phyloP scores from a whole-genome alignment of 2,113 vertebrate species.

The Muntiacus muntjak region DNA sequence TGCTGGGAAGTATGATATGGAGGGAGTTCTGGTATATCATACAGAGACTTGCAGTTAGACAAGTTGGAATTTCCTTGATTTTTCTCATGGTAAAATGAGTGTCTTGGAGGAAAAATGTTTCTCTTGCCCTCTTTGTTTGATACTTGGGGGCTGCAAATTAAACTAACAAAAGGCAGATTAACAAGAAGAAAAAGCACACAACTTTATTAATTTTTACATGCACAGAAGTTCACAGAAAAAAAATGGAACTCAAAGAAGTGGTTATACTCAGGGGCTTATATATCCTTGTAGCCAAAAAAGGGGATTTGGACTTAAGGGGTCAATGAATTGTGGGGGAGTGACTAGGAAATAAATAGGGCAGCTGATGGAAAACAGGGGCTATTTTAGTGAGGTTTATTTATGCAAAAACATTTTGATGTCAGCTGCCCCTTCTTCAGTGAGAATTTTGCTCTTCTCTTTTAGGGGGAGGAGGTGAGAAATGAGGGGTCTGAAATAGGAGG shows the following conservation, averaged over 20 bases:
- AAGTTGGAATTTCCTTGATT: background rate
- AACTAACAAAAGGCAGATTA: background rate
- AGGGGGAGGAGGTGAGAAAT: background rate
- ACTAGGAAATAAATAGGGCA: background rate
- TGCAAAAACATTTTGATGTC: background rate
- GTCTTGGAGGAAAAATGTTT: background rate
- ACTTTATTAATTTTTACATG: background rate
- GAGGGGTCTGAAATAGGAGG: background rate
- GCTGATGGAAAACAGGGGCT: background rate
- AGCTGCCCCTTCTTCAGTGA: background rate
- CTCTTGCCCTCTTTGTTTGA: background rate
- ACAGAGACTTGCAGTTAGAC: background rate
- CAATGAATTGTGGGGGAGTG: background rate
- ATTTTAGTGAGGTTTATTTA: background rate
- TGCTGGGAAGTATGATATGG: background rate
- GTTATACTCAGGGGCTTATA: background rate
- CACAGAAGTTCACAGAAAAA: background rate
- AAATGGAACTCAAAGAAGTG: background rate
- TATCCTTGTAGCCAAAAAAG: background rate
- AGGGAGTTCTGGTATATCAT: background rate
- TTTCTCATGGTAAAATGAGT: background rate
- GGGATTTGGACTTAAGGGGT: background rate
- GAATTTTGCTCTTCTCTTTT: background rate
- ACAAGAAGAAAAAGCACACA: background rate
- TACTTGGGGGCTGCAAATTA: background rate